Conservation (phyloP, 2,113 vertebrate genomes). For the Pterocles burchelli region DNA sequence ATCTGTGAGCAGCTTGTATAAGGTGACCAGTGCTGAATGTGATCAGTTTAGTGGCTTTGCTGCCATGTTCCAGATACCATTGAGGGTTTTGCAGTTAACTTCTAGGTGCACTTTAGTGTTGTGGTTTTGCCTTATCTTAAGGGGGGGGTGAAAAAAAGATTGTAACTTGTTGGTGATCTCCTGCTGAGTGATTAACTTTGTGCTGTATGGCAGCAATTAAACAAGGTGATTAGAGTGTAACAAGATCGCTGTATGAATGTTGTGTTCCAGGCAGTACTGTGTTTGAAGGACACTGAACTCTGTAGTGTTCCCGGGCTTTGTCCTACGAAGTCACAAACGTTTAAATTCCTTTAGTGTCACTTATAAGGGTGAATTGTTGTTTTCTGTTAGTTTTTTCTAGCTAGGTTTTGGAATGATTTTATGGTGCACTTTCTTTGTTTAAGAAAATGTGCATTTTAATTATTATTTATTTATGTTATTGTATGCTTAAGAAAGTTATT, state of each 20-base stretch:
- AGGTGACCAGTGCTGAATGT: background rate
- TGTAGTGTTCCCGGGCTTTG: background rate
- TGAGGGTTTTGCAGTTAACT: background rate
- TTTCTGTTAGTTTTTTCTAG: background rate
- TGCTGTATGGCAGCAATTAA: background rate
- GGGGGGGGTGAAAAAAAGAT: background rate
- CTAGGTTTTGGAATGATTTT: background rate
- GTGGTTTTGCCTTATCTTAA: background rate
- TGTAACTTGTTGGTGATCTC: background rate
- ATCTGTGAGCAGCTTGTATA: background rate
- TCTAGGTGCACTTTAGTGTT: background rate
- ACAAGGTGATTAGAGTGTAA: background rate
- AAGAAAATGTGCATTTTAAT: background rate
- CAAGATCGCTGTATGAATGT: background rate
- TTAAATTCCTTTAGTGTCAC: background rate
- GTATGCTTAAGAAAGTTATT: background rate
- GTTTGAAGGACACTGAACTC: background rate
- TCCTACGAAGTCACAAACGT: background rate
- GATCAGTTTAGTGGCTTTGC: background rate
- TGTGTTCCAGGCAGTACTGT: background rate
- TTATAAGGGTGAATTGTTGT: background rate
- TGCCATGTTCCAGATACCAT: rapidly evolving
- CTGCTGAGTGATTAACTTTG: background rate
- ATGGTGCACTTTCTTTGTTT: background rate
- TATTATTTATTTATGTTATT: background rate